Conservation (phyloP, 2,113 vertebrate genomes). For the Motacilla alba region DNA sequence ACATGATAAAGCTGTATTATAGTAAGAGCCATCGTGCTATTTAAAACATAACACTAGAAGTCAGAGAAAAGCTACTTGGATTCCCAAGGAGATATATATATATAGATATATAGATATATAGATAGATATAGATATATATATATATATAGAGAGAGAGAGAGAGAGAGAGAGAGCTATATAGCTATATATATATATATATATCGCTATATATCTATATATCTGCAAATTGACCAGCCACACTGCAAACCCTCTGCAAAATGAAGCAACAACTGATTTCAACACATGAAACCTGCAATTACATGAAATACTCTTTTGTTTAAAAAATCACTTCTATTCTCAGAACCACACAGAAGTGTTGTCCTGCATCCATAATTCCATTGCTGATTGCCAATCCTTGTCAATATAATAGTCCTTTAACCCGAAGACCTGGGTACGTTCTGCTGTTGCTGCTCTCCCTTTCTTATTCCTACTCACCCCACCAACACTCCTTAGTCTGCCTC, state of each 20-base stretch:
- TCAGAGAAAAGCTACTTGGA: background rate
- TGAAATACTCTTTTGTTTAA: background rate
- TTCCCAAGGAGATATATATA: background rate
- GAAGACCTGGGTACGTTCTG: slow-evolving; percentile 18
- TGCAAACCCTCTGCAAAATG: slow-evolving; percentile 36
- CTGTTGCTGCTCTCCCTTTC: slow-evolving; percentile 8
- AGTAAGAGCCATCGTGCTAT: background rate
- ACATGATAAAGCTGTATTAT: background rate
- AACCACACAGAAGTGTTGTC: background rate
- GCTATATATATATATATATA: background rate
- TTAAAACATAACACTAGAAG: slow-evolving; percentile 34
- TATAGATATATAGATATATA: background rate
- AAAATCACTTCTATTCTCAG: background rate
- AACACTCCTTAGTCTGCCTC: background rate
- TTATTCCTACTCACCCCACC: background rate
- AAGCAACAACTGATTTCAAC: slow-evolving; percentile 43
- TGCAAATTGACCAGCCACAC: slow-evolving; percentile 18
- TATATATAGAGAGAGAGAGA: no score
- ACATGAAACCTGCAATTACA: background rate
- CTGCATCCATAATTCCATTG: background rate
- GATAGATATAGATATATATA: no score
- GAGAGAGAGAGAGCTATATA: no score
- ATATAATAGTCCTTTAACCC: background rate
- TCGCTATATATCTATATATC: background rate
- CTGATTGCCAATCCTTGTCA: background rate